phyloP scores from a whole-genome alignment of 2,888 invertebrate genomes.

The Creontiades dilutus region DNA sequence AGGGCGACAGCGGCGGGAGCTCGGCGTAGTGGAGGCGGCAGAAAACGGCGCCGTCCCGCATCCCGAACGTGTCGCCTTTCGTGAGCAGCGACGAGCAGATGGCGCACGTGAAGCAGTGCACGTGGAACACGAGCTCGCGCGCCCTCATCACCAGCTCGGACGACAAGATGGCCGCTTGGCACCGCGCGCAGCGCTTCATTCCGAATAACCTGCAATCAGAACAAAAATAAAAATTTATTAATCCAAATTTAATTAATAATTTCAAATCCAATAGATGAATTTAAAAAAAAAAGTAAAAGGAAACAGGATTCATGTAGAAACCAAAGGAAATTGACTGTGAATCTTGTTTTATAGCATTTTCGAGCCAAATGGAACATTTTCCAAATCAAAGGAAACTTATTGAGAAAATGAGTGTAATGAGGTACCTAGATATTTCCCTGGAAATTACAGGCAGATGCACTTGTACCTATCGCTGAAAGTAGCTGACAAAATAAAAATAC shows the following conservation, averaged over 20 bases:
- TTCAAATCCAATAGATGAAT: too few relatives aligned
- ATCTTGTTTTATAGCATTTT: too few relatives aligned
- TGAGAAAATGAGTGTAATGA: too few relatives aligned
- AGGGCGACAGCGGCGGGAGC: slow-evolving; percentile 78
- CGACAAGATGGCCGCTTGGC: slow-evolving; percentile 91
- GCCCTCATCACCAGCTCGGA: slow-evolving; percentile 97
- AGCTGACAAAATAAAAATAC: too few relatives aligned
- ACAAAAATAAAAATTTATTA: slow-evolving; percentile 40
- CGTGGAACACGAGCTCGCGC: slow-evolving; percentile 94
- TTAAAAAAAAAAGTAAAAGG: too few relatives aligned
- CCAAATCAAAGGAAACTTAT: too few relatives aligned
- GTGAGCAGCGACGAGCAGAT: slow-evolving; percentile 91
- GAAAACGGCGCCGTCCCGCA: slow-evolving; percentile 91
- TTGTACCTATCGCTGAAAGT: too few relatives aligned
- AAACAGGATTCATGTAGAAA: too few relatives aligned
- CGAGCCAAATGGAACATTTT: too few relatives aligned
- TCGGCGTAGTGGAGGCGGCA: slow-evolving; percentile 88
- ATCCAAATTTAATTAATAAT: not conserved
- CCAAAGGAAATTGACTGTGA: too few relatives aligned
- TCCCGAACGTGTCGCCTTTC: slow-evolving; percentile 97
- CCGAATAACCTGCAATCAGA: slow-evolving; percentile 88
- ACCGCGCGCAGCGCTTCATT: slow-evolving; percentile 92
- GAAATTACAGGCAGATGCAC: too few relatives aligned
- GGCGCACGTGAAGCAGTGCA: slow-evolving; percentile 95
- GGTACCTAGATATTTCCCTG: too few relatives aligned